Base-by-base conservation (phyloP, 1,140 invertebrate species). In the Pogonus chalceus region DNA sequence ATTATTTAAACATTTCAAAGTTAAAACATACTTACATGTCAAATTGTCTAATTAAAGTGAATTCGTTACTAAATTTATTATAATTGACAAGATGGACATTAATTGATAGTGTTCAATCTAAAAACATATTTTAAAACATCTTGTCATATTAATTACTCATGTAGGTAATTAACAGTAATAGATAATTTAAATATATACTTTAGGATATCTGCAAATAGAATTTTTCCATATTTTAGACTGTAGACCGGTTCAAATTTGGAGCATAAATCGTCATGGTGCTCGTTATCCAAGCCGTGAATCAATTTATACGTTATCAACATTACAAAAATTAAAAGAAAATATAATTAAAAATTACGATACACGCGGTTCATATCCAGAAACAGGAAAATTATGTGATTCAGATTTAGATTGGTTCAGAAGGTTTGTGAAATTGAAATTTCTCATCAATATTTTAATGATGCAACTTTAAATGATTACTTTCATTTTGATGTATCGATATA, bases 231-330 rank as follows among this genome's bases (percentile, higher is more conserved):
- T n/a, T n/a, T n/a, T 63, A 81, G 79, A 75, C 55, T 85, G 83
- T 62, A 67, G 71, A 58, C 75, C 82, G 2, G 66, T 73, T 3
- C 79, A 81, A 49, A 76, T 84, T 48, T 85, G 81, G 81, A 69
- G 81, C 51, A 64, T 82, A 43, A 75, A 74, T 53, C 72, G 82
- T 3, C 79, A 83, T 61, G 83, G 82, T n/a, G 77, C 82, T 1
- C 66, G 79, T 55, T 71, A 79, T 55, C 81, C 82, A 1, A 73
- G 75, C 35, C 65, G 65, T 1, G 63, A 67, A 10, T 72, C 74
- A 53, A 76, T 83, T 14, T 55, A 69, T 2, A 68, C 69, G 20
- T 69, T 83, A 12, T 64, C 74, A 18, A 68, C 71, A 21, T 64
- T 84, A 3, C 66, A 62, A 2, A 70, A 75, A 53, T 67, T 82